Percentiles rank a stretch among this genome's conserved stretches.
Evolutionary conservation across 1,140 invertebrate genomes (phyloP).

Genomic region (Megalopta genalis): DNA sequence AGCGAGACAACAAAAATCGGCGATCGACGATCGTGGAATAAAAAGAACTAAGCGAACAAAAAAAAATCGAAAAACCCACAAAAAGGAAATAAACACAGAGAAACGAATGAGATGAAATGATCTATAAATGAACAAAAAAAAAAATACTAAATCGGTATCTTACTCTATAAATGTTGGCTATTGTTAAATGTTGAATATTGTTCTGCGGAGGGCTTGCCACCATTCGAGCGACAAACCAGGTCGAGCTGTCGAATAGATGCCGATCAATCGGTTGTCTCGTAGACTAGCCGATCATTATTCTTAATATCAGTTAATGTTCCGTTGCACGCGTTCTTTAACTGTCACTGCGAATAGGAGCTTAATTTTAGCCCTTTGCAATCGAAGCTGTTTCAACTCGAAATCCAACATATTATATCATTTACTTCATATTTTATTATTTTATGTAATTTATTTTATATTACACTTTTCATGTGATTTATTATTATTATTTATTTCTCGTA

Average conservation of each 20-base stretch:
- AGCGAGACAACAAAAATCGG: not conserved
- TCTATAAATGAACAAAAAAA: conserved; percentile 54
- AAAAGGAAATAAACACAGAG: not conserved
- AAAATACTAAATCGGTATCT: conserved; percentile 76
- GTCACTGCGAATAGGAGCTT: too few species aligned
- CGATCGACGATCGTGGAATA: conserved; percentile 13
- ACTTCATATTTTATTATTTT: too few species aligned
- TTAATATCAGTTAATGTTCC: too few species aligned
- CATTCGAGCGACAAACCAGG: conserved; percentile 31
- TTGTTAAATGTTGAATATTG: conserved; percentile 80
- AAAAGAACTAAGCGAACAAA: not conserved
- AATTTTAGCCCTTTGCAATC: too few species aligned
- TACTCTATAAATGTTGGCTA: conserved; percentile 81
- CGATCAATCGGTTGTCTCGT: too few species aligned
- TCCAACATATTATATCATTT: too few species aligned
- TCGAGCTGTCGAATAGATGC: not conserved
- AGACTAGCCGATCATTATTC: too few species aligned
- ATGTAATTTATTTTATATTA: too few species aligned
- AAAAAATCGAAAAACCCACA: not conserved
- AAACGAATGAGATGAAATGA: conserved; percentile 61
- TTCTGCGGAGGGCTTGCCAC: conserved; percentile 70
- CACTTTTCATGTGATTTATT: too few species aligned
- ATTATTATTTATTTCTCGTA: too few species aligned
- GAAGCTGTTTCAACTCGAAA: too few species aligned
- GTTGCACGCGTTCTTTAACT: too few species aligned